Evolutionary conservation across 2,888 invertebrate genomes (phyloP).

Genomic region (Leptinotarsa haldemani): DNA sequence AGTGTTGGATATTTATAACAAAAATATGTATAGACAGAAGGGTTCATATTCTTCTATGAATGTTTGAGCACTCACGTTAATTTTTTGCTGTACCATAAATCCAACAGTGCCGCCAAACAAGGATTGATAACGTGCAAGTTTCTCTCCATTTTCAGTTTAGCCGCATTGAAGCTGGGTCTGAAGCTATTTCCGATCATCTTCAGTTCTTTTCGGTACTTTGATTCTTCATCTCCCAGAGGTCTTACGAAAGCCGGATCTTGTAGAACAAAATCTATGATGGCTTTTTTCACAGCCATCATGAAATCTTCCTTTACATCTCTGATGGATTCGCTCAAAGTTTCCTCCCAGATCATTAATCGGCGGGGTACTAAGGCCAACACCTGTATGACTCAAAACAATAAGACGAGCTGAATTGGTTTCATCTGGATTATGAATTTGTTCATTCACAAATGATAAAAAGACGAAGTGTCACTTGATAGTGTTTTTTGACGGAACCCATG

Average conservation of each 20-base stretch:
- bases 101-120: conserved; percentile 82
- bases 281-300: conserved; percentile 88
- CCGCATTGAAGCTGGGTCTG: conserved; percentile 67
- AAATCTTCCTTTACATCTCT: conserved; percentile 89
- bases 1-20: no score
- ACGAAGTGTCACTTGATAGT: no score
- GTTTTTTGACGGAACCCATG: no score
- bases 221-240: conserved; percentile 67
- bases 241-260: conserved; percentile 77
- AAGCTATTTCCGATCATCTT: conserved; percentile 75
- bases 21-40: no score
- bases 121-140: conserved; percentile 83
- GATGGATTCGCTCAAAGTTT: conserved; percentile 72
- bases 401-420: no score
- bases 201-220: conserved; percentile 71
- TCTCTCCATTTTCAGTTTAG: conserved; percentile 68
- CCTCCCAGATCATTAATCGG: conserved; percentile 73
- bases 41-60: neutral
- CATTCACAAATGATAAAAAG: no score
- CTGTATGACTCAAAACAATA: conserved; percentile 53
- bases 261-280: conserved; percentile 91
- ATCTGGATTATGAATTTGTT: no score
- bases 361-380: conserved; percentile 75
- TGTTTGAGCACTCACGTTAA: conserved; percentile 30
- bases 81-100: conserved; percentile 76